Evolutionary conservation across 2,113 vertebrate species (phyloP), one percentile per base, ranked within the genome.

Genomic region (Odobenus rosmarus): DNA sequence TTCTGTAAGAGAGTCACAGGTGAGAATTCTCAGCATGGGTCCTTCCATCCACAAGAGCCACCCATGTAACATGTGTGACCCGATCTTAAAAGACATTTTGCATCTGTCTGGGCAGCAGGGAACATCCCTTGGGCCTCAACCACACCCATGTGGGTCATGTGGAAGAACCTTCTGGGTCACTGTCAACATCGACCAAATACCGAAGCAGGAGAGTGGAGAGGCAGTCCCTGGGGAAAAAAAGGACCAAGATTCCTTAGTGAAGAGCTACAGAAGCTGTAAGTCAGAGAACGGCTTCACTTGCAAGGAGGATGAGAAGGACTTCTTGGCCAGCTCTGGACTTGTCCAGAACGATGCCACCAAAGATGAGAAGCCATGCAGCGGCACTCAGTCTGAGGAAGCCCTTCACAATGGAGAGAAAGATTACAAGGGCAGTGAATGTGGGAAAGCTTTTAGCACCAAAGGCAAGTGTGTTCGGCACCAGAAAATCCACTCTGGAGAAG

Each of bases 261-360:
- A 80, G 26, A 95, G 15, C 6, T 39, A 1, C 15, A 36, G 1
- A 42, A 26, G 4, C 8, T 46, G 6, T 0, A 3, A 19, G n/a
- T 55, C 67, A 71, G 19, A 76, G 33, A 15, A 42, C 11, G 62
- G 13, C 15, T 26, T 16, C 21, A 83, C 81, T 46, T 14, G 0
- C 49, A 31, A 5, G 12, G 11, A 15, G 0, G 26, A 21, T 76
- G 9, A 1, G 6, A 59, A 74, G 2, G 42, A 64, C 42, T 53
- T n/a, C 8, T 33, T n/a, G 19, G 13, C 31, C 62, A 84, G 18
- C 39, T 74, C 87, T 28, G n/a, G 36, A 46, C 7, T 51, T 93
- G 59, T 31, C 28, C 67, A 57, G 5, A 19, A 19, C 24, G 53
- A 33, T 36, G 36, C 12, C 2, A 6, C 33, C 46, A 5, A 74